phyloP scores from a whole-genome alignment of 2,888 invertebrate genomes.

The Metellina segmentata region DNA sequence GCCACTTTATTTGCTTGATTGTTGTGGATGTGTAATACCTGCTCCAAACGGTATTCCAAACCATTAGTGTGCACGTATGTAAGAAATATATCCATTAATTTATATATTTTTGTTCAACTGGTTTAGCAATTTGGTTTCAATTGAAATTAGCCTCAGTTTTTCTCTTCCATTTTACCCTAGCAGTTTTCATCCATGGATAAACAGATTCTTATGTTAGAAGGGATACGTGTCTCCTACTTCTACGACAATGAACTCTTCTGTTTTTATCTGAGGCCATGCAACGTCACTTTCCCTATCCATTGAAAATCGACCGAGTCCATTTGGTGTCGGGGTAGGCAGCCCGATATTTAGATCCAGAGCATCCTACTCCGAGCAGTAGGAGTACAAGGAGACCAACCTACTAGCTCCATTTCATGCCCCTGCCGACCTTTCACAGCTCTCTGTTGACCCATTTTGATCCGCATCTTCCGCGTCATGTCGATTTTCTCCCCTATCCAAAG shows the following conservation, averaged over 20 bases:
- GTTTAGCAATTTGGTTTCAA: too few relatives aligned
- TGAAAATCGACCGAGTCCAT: conserved; percentile 21
- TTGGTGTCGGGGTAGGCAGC: neutral
- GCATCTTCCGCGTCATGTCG: conserved; percentile 10
- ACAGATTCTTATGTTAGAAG: neutral
- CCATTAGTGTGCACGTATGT: too few relatives aligned
- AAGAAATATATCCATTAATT: too few relatives aligned
- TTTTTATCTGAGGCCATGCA: neutral
- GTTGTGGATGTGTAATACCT: too few relatives aligned
- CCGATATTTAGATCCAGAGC: conserved; percentile 12
- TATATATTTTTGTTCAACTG: too few relatives aligned
- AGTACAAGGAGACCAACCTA: conserved; percentile 17
- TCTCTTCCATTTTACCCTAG: too few relatives aligned
- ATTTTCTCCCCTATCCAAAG: neutral
- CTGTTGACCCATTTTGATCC: conserved; percentile 9
- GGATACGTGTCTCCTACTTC: neutral
- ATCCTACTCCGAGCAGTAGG: conserved; percentile 1
- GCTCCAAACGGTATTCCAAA: too few relatives aligned
- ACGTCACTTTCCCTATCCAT: neutral
- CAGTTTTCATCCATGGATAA: too few relatives aligned
- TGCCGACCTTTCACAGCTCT: neutral
- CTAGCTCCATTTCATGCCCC: conserved; percentile 34
- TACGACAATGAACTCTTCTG: neutral
- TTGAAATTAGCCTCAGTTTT: too few relatives aligned
- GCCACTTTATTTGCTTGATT: too few relatives aligned